These are phyloP conservation scores for Anthonomus grandis DNA, from an alignment of 1,140 invertebrate species.

Conservation along the genomic window DNA sequence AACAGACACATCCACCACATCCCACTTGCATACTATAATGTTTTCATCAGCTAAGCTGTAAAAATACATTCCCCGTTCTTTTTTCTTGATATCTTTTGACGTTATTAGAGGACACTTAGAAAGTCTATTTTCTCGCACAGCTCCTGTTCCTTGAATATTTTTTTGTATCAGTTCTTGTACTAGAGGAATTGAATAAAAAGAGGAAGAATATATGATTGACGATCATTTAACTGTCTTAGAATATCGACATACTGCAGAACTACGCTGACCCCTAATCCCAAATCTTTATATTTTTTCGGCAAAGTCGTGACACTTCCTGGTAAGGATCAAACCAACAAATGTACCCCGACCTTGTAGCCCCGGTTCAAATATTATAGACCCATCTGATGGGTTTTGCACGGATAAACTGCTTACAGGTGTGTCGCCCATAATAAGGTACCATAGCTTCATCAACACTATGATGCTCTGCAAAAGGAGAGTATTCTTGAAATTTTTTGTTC, in stretches of 20 bases:
- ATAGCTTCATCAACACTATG: constrained; percentile 33
- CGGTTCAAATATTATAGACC: constrained; percentile 28
- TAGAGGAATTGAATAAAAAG: constrained; percentile 18
- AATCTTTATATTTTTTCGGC: constrained; percentile 9
- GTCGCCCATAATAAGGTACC: constrained; percentile 29
- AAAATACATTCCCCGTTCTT: neutral
- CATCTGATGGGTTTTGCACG: constrained; percentile 30
- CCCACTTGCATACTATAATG: constrained; percentile 25
- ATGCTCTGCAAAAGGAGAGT: constrained; percentile 32
- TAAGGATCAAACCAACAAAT: constrained; percentile 29
- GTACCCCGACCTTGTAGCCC: constrained; percentile 20
- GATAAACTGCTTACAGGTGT: constrained; percentile 29
- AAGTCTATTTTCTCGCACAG: constrained; percentile 20
- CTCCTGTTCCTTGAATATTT: constrained; percentile 13
- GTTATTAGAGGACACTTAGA: constrained; percentile 4
- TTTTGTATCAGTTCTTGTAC: constrained; percentile 7
- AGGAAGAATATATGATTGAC: constrained; percentile 22
- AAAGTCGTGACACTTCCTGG: constrained; percentile 14
- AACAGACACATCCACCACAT: no score
- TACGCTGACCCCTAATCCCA: constrained; percentile 17
- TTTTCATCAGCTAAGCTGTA: neutral
- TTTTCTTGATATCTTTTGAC: neutral
- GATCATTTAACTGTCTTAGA: neutral
- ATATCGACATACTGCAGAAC: constrained; percentile 11
- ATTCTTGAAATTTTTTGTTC: constrained; percentile 19